A percentile compares a stretch with the other conserved stretches of the same genome.
phyloP scores from a whole-genome alignment of 2,797 vertebrate species.

The Pygocentrus nattereri region DNA sequence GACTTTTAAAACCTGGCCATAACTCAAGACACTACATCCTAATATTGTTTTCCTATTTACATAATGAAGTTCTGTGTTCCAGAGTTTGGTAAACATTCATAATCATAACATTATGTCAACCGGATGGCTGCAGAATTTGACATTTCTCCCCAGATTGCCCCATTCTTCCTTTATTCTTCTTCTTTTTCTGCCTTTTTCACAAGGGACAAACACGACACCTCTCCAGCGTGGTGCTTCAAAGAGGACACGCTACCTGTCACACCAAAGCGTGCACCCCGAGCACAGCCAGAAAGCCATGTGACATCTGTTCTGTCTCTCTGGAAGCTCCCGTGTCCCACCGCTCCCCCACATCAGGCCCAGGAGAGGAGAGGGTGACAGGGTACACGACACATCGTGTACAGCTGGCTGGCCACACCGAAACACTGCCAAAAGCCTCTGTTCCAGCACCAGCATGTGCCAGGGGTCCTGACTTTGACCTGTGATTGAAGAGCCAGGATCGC shows the following conservation, averaged over 20 bases:
- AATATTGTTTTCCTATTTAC: no score
- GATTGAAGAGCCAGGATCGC: slow-evolving; percentile 67
- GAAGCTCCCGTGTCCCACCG: slow-evolving; percentile 76
- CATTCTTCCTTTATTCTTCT: slow-evolving; percentile 52
- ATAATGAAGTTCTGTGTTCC: no score
- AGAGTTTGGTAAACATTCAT: not conserved
- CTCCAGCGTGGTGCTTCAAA: slow-evolving; percentile 68
- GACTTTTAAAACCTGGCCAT: no score
- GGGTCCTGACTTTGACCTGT: slow-evolving; percentile 70
- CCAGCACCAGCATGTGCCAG: slow-evolving; percentile 64
- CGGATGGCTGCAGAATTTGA: slow-evolving; percentile 25
- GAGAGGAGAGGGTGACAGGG: slow-evolving; percentile 63
- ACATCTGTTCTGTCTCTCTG: slow-evolving; percentile 79
- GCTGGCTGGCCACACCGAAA: slow-evolving; percentile 49
- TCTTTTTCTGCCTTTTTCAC: slow-evolving; percentile 63
- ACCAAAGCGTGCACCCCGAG: slow-evolving; percentile 60
- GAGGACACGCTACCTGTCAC: slow-evolving; percentile 74
- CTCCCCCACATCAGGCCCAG: slow-evolving; percentile 72
- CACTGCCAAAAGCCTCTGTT: slow-evolving; percentile 61
- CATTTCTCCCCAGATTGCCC: slow-evolving; percentile 42
- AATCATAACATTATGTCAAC: not conserved
- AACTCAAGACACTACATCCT: no score
- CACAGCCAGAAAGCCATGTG: slow-evolving; percentile 72
- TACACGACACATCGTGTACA: slow-evolving; percentile 53
- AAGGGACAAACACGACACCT: slow-evolving; percentile 56